These are phyloP conservation scores for Syrista parreyssii DNA, from an alignment of 2,888 invertebrate species.

Conservation along the genomic window DNA sequence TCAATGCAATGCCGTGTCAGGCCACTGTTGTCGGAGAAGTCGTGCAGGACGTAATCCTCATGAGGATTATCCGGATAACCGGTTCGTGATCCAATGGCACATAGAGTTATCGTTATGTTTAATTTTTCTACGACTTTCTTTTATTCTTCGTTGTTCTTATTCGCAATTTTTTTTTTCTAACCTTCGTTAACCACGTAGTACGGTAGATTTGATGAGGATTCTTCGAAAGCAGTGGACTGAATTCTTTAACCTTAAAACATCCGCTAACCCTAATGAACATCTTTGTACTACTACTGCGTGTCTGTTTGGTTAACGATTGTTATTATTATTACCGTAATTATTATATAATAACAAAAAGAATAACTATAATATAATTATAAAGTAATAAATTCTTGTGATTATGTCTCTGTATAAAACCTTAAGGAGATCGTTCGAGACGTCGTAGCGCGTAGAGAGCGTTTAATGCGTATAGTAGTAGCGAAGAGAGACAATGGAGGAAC, in stretches of 20 bases:
- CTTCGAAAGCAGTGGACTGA: constrained; percentile 24
- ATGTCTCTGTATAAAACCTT: constrained; percentile 43
- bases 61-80: not conserved
- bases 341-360: constrained; percentile 15
- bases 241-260: constrained; percentile 3
- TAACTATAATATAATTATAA: constrained; percentile 29
- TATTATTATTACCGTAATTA: constrained; percentile 45
- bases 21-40: constrained; percentile 14
- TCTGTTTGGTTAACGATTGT: constrained; percentile 50
- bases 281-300: constrained; percentile 54
- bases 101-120: not conserved
- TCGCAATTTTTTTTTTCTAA: not conserved
- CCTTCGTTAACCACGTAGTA: not conserved
- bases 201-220: not conserved
- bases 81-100: not conserved
- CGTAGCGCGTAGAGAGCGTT: not conserved
- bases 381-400: constrained; percentile 48
- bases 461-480: not conserved
- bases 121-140: not conserved
- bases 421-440: constrained; percentile 9
- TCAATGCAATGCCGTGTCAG: constrained; percentile 31
- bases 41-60: not conserved
- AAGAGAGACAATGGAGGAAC: not conserved
- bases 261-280: constrained; percentile 25
- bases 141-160: not conserved